Conservation (phyloP, 2,888 invertebrate species). For the Pterostichus madidus region DNA sequence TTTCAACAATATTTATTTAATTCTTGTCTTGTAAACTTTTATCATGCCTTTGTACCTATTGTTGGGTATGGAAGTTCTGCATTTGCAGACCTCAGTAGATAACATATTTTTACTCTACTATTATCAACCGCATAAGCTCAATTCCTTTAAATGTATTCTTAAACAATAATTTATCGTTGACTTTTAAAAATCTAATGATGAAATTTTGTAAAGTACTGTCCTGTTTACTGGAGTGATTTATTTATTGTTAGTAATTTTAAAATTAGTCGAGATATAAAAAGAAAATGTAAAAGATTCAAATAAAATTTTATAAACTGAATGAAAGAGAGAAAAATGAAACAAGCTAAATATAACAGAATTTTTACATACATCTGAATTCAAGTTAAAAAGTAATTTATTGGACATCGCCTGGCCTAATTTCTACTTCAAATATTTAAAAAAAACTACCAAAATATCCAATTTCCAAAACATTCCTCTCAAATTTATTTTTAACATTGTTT, state of each 20-base stretch:
- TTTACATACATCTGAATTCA: background rate
- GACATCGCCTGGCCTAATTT: background rate
- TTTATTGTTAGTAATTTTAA: constrained; percentile 53
- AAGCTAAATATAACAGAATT: constrained; percentile 1
- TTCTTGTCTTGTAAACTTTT: background rate
- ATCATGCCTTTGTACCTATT: no score
- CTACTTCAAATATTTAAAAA: constrained; percentile 43
- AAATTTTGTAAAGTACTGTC: constrained; percentile 28
- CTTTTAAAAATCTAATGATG: background rate
- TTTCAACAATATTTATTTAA: constrained; percentile 12
- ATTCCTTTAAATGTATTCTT: no score
- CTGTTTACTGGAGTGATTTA: constrained; percentile 47
- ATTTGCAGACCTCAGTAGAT: no score
- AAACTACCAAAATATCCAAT: constrained; percentile 27
- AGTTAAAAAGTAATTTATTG: constrained; percentile 8
- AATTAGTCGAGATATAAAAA: constrained; percentile 56
- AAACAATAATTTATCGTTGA: no score
- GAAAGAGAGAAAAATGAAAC: constrained; percentile 45
- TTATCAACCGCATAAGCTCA: no score
- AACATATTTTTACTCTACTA: no score
- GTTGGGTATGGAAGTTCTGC: no score
- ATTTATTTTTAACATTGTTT: constrained; percentile 36
- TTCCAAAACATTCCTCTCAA: constrained; percentile 25
- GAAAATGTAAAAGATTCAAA: constrained; percentile 26
- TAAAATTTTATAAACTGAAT: constrained; percentile 56